Base-by-base conservation (phyloP, 1,140 invertebrate genomes). In the Drosophila ambigua region DNA sequence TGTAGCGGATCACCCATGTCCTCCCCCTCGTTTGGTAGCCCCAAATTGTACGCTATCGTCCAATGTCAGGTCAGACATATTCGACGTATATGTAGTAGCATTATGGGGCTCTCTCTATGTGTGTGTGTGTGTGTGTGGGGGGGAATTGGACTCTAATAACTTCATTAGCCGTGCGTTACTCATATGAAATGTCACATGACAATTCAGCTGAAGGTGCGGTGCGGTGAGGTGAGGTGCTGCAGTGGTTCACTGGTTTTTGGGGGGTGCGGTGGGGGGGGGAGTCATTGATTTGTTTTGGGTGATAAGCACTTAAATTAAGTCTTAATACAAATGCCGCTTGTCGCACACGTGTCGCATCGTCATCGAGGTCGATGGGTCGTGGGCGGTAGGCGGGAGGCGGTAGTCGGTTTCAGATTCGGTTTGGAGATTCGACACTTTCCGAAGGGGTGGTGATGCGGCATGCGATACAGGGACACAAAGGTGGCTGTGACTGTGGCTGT, bases 291-390 rank as follows among this genome's bases (percentile, higher is more conserved):
- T 91, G 90, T 91, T 91, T 88, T 74, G 45, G 72, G 61, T 72
- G 90, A 91, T 91, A 91, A 91, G 83, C 76, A 91, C 90, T 90
- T 90, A 91, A 91, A 91, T 91, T 88, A 91, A 91, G 90, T 91
- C 90, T 90, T 91, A 91, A 91, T 84, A 82, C 79, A 81, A 91
- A 90, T 91, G 89, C 85, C 84, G 69, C 73, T 78, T 91, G 90
- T 91, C 81, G 77, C 79, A 91, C 90, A 91, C 90, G 90, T 91
- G 90, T 88, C 82, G 73, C 66, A 72, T 75, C 51, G 58, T 11
- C 59, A 48, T 55, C 60, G 64, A 53, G 57, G 48, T 71, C 66
- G 66, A 45, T 43, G 65, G 65, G 23, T 57, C 35, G 35, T 39
- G 35, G 35, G 8, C 16, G 24, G 23, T 26, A 16, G 46, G 31